Base-by-base conservation (phyloP, 2,888 invertebrate genomes). In the Aphodius sticticus region DNA sequence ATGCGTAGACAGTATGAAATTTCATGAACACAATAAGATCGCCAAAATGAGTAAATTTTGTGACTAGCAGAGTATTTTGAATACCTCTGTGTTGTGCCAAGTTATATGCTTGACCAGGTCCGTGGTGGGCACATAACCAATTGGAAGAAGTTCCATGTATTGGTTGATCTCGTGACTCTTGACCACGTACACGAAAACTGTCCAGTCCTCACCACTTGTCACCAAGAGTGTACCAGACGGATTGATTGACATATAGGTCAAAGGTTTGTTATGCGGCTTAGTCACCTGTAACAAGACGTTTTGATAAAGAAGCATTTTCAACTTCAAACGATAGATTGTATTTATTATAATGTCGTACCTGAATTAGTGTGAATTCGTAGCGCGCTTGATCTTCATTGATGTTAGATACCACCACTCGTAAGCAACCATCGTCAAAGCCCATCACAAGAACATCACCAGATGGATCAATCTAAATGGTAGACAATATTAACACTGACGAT, bases 401-500 rank as follows among this genome's bases (percentile, higher is more conserved):
- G 6, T 82, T 83, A 75, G 84, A 78, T 9, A 84, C 80, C n/a
- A 81, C 84, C 69, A 92, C 90, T 70, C 96, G 91, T 84, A 96
- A 88, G 69, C 94, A 91, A 9, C 96, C 96, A 86, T 95, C 95
- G 16, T 89, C 90, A 83, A 95, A 96, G 2, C 93, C 95, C 2
- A 94, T 90, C 7, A 95, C 87, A 38, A 96, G 84, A 69, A 94
- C 92, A 36, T 92, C 91, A 14, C 95, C 95, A 0, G 92, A 91
- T 26, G 86, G 85, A 82, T 94, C 95, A 7, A 94, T 88, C 93
- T 93, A 82, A n/a, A 76, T 84, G 84, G 81, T 37, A 76, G 77
- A 53, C 15, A 69, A 15, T 2, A n/a, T 69, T n/a, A 14, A 35
- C 15, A 9, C 36, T 15, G 5, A 6, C 15, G 16, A 12, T 26